phyloP scores from a whole-genome alignment of 1,140 invertebrate species.

The Acyrthosiphon pisum region DNA sequence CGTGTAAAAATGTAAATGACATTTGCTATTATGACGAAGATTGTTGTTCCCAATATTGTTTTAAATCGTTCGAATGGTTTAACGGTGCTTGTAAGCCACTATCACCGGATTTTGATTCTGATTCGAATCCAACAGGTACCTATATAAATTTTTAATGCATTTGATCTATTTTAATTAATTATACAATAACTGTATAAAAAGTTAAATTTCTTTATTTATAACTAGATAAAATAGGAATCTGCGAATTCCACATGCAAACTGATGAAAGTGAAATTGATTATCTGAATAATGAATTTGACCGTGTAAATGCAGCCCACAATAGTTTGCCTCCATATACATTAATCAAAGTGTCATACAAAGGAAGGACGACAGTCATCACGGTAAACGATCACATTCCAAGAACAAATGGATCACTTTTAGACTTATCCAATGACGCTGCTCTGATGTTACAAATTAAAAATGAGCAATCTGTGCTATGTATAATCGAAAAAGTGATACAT shows the following conservation, averaged over 20 bases:
- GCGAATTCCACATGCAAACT: neutral
- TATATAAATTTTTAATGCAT: neutral
- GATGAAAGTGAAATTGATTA: neutral
- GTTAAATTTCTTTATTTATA: neutral
- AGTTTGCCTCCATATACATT: neutral
- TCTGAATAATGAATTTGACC: neutral
- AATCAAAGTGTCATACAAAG: neutral
- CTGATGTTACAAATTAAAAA: neutral
- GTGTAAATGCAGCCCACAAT: neutral
- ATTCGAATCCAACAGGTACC: neutral
- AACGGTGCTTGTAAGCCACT: neutral
- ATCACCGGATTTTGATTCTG: neutral
- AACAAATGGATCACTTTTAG: slow-evolving; percentile 9
- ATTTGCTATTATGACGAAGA: neutral
- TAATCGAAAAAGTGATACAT: neutral
- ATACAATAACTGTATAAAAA: neutral
- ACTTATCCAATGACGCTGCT: neutral
- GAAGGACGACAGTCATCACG: neutral
- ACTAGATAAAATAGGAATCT: neutral
- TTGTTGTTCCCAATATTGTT: slow-evolving; percentile 10
- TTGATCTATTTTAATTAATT: neutral
- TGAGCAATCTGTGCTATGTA: neutral
- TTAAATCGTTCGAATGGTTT: neutral
- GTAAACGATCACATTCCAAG: slow-evolving; percentile 16
- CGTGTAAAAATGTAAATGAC: neutral